phyloP scores from a whole-genome alignment of 2,888 invertebrate species.

The Lepas anatifera region DNA sequence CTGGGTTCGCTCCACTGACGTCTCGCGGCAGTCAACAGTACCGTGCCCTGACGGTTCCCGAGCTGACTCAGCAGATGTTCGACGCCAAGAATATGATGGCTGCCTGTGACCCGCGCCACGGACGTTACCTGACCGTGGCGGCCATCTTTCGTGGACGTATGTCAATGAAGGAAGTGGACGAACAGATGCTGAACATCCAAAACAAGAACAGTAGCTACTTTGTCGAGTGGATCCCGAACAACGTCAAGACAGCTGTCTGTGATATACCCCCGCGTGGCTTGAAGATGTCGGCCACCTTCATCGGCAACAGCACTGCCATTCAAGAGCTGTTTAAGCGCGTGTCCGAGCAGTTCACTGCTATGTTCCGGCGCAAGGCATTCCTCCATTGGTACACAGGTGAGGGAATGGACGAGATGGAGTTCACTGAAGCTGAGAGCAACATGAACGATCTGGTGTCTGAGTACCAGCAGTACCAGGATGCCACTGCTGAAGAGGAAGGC shows the following conservation, averaged over 20 bases:
- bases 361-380: conserved; percentile 48
- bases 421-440: conserved; percentile 33
- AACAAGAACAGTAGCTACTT: conserved; percentile 64
- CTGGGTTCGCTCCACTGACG: conserved; percentile 90
- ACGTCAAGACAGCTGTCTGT: conserved; percentile 85
- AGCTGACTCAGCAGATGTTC: conserved; percentile 61
- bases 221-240: conserved; percentile 89
- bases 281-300: conserved; percentile 89
- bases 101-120: conserved; percentile 46
- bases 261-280: conserved; percentile 88
- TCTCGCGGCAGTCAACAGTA: conserved; percentile 82
- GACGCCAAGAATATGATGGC: conserved; percentile 52
- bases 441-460: conserved; percentile 42
- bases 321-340: conserved; percentile 44
- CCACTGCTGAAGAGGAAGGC: conserved; percentile 75
- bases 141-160: conserved; percentile 38
- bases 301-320: conserved; percentile 51
- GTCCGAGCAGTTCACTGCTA: conserved; percentile 43
- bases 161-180: conserved; percentile 40
- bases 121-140: conserved; percentile 42
- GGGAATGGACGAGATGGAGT: conserved; percentile 46
- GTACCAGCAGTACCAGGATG: conserved; percentile 44
- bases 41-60: conserved; percentile 78
- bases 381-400: conserved; percentile 47
- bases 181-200: conserved; percentile 61